A percentile compares a stretch with the other conserved stretches of the same genome.
Conservation (phyloP, 2,888 invertebrate genomes). For the Auanema freiburgensis region DNA sequence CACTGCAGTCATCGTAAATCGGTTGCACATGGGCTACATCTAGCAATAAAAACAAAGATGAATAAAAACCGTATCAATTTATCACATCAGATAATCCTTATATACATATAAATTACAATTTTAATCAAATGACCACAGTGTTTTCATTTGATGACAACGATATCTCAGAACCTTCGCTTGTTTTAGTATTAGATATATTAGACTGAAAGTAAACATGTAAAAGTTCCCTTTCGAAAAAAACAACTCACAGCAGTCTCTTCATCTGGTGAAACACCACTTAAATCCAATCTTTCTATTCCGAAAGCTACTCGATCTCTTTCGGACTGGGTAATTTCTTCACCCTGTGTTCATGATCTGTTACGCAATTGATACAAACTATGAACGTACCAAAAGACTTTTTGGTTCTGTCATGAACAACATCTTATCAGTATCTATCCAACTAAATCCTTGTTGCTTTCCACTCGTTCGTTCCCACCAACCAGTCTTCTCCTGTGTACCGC, state of each 20-base stretch:
- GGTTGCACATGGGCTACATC: too few relatives aligned
- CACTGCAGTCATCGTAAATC: too few relatives aligned
- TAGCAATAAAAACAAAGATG: too few relatives aligned
- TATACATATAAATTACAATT: too few relatives aligned
- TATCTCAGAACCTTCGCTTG: too few relatives aligned
- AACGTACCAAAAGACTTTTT: not conserved
- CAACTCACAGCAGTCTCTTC: not conserved
- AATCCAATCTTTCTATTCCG: slow-evolving; percentile 15
- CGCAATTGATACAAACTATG: not conserved
- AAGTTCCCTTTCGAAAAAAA: too few relatives aligned
- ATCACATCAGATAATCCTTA: too few relatives aligned
- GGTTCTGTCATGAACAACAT: slow-evolving; percentile 14
- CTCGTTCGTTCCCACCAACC: not conserved
- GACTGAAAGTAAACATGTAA: too few relatives aligned
- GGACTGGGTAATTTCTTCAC: not conserved
- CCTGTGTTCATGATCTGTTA: not conserved
- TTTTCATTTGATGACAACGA: too few relatives aligned
- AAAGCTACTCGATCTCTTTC: not conserved
- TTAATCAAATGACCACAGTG: too few relatives aligned
- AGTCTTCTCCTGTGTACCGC: not conserved
- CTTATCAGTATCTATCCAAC: slow-evolving; percentile 15
- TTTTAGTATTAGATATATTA: too few relatives aligned
- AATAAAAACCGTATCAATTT: too few relatives aligned
- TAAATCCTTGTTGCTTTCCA: slow-evolving; percentile 5
- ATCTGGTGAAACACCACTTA: slow-evolving; percentile 14